phyloP scores from a whole-genome alignment of 30 jellyfish, hydroid and myxozoan species.

The Cassiopea andromeda region DNA sequence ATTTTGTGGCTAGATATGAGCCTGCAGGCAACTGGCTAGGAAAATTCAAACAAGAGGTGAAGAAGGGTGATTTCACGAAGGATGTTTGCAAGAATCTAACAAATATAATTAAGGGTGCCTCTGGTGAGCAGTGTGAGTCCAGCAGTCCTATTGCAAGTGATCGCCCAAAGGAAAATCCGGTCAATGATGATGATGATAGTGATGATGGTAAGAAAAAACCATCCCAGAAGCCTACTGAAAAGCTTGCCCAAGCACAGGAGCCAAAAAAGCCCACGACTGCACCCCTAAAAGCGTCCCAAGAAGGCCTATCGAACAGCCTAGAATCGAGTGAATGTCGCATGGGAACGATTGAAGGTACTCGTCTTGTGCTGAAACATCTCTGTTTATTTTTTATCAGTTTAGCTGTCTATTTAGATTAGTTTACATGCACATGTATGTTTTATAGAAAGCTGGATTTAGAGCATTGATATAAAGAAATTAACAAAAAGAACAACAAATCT shows the following conservation, averaged over 20 bases:
- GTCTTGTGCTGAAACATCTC: not conserved
- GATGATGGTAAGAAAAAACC: constrained; percentile 4
- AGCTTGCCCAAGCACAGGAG: not conserved
- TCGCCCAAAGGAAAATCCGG: not conserved
- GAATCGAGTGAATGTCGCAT: constrained; percentile 13
- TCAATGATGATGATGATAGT: constrained; percentile 10
- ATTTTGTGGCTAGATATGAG: constrained; percentile 79
- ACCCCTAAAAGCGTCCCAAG: not conserved
- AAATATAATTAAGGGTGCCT: constrained; percentile 9
- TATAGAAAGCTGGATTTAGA: too few species aligned
- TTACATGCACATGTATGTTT: too few species aligned
- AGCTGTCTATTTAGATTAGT: too few species aligned
- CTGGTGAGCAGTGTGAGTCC: constrained; percentile 8
- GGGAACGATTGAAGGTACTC: constrained; percentile 36
- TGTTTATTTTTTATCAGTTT: too few species aligned
- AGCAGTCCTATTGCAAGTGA: not conserved
- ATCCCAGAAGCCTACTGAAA: not conserved
- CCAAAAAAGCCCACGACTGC: constrained; percentile 4
- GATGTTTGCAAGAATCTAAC: constrained; percentile 54
- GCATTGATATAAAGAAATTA: too few species aligned
- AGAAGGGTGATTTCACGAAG: constrained; percentile 52
- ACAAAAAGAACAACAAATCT: too few species aligned
- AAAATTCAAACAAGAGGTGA: constrained; percentile 62
- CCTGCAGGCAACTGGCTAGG: constrained; percentile 87
- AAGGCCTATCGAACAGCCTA: not conserved